phyloP scores from a whole-genome alignment of 2,113 vertebrate species.

The Ondatra zibethicus region DNA sequence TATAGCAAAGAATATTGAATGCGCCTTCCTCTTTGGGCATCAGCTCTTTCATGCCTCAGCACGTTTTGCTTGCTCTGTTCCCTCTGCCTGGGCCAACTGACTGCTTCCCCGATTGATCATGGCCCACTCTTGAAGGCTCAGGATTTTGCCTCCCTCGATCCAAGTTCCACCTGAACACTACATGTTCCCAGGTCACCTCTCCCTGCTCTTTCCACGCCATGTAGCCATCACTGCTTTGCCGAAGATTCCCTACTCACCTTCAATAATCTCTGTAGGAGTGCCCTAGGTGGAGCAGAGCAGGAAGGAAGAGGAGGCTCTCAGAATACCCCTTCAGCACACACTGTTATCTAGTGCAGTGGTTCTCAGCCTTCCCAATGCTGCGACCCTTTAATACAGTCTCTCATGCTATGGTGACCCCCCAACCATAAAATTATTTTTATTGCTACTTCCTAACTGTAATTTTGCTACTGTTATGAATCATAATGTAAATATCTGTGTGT shows the following conservation, averaged over 20 bases:
- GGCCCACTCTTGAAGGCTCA: background rate
- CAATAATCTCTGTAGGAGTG: background rate
- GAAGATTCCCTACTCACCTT: background rate
- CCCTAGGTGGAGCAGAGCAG: background rate
- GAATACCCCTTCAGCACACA: background rate
- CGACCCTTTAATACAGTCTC: background rate
- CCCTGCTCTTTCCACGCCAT: background rate
- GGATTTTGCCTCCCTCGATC: background rate
- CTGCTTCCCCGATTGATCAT: background rate
- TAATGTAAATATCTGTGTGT: background rate
- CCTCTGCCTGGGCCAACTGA: background rate
- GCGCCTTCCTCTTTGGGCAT: background rate
- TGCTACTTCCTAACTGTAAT: background rate
- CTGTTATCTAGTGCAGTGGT: background rate
- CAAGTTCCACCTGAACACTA: rapidly evolving
- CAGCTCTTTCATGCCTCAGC: background rate
- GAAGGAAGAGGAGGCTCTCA: background rate
- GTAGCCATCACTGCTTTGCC: background rate
- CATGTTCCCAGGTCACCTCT: rapidly evolving
- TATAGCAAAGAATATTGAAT: background rate
- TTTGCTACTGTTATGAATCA: background rate
- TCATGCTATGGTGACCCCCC: background rate
- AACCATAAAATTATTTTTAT: background rate
- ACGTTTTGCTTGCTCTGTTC: background rate
- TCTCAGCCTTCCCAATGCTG: background rate